A percentile compares a stretch with the other conserved stretches of the same genome.
Evolutionary conservation across 2,888 invertebrate genomes (phyloP).

Genomic region (Caprella mutica): DNA sequence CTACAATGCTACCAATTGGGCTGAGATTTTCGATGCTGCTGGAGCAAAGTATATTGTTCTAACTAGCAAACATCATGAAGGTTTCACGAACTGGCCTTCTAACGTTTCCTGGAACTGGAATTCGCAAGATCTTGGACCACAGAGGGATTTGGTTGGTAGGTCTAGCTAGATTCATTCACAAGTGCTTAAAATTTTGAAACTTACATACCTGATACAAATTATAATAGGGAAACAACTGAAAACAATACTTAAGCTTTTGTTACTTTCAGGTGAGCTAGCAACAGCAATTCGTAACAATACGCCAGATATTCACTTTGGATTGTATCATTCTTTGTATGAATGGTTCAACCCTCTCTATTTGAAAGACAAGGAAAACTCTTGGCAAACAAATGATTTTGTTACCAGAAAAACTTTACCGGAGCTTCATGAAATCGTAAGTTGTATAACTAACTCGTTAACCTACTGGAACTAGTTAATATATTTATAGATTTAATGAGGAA

Average conservation of each 20-base stretch:
- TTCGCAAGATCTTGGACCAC: slow-evolving; percentile 62
- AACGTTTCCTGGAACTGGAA: slow-evolving; percentile 74
- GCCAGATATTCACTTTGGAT: slow-evolving; percentile 32
- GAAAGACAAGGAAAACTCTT: slow-evolving; percentile 45
- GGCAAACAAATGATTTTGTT: slow-evolving; percentile 24
- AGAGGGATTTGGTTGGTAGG: slow-evolving; percentile 62
- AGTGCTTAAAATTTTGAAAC: too few relatives aligned
- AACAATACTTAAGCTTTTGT: slow-evolving; percentile 41
- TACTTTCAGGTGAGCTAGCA: slow-evolving; percentile 49
- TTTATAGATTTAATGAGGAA: too few relatives aligned
- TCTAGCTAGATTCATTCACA: too few relatives aligned
- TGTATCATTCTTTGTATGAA: slow-evolving; percentile 51
- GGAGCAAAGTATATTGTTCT: slow-evolving; percentile 78
- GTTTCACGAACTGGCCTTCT: slow-evolving; percentile 73
- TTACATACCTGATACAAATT: too few relatives aligned
- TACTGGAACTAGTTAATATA: too few relatives aligned
- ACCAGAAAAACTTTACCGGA: slow-evolving; percentile 58
- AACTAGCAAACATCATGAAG: slow-evolving; percentile 81
- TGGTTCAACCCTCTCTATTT: slow-evolving; percentile 76
- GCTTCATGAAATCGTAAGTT: slow-evolving; percentile 58
- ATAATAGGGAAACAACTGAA: too few relatives aligned
- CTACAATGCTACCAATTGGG: slow-evolving; percentile 74
- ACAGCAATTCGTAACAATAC: slow-evolving; percentile 15
- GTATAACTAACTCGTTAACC: too few relatives aligned
- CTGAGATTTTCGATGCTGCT: slow-evolving; percentile 62